phyloP scores from a whole-genome alignment of 2,113 vertebrate genomes.

The Ranitomeya imitator region DNA sequence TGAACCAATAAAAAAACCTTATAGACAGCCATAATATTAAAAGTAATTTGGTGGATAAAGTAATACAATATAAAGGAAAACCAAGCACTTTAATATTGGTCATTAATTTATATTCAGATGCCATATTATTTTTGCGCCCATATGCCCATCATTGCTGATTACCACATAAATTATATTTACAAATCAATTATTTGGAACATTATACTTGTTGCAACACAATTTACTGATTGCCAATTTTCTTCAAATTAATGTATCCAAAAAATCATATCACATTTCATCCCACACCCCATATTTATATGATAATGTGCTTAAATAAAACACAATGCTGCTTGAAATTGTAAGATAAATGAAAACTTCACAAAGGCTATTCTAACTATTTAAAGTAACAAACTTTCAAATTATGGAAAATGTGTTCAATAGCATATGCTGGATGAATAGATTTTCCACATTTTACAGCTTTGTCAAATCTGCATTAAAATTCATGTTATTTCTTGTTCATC shows the following conservation, averaged over 20 bases:
- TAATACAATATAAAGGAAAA: neutral
- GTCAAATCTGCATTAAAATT: no score
- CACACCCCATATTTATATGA: constrained; percentile 33
- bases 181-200: constrained; percentile 27
- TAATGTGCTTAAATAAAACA: constrained; percentile 22
- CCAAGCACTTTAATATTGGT: neutral
- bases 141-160: neutral
- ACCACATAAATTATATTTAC: constrained; percentile 24
- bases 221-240: constrained; percentile 41
- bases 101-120: neutral
- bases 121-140: neutral
- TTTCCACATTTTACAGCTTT: no score
- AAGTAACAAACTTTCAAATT: neutral
- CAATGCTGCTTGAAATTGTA: neutral
- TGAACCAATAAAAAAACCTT: no score
- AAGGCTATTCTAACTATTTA: neutral
- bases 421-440: neutral
- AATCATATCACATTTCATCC: neutral
- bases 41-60: no score
- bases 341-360: constrained; percentile 4
- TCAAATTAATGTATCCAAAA: constrained; percentile 26
- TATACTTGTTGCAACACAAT: neutral
- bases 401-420: neutral
- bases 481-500: no score
- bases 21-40: no score